These are phyloP conservation scores for Baronia brevicornis DNA, from an alignment of 2,888 invertebrate species.

Conservation along the genomic window DNA sequence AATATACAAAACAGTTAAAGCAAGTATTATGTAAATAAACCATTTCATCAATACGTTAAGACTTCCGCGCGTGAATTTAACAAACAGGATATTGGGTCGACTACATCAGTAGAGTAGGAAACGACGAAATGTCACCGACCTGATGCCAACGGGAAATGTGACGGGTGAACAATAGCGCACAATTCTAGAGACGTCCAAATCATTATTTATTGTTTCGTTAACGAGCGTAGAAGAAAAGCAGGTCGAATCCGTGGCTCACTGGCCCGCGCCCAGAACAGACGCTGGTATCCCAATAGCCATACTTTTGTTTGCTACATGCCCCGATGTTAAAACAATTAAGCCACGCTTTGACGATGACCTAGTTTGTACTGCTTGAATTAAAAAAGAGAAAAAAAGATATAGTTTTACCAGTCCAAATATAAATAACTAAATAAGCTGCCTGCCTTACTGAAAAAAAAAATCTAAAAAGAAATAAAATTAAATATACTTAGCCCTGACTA, in stretches of 20 bases:
- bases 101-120: constrained; percentile 36
- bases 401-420: too few species aligned
- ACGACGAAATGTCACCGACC: constrained; percentile 34
- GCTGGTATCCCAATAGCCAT: constrained; percentile 5
- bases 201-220: constrained; percentile 71
- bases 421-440: too few species aligned
- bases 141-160: constrained; percentile 47
- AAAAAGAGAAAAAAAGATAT: constrained; percentile 6
- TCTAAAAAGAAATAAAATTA: too few species aligned
- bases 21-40: too few species aligned
- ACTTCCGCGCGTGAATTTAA: too few species aligned
- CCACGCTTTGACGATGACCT: constrained; percentile 8
- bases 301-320: constrained; percentile 9
- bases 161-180: constrained; percentile 51
- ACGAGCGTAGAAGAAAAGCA: constrained; percentile 56
- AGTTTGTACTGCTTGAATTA: constrained; percentile 4
- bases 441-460: too few species aligned
- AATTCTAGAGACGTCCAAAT: constrained; percentile 54
- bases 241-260: constrained; percentile 16
- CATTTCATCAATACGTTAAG: too few species aligned
- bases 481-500: too few species aligned
- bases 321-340: constrained; percentile 12
- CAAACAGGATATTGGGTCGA: constrained; percentile 32
- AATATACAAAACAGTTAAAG: too few species aligned
- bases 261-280: constrained; percentile 11